Conservation (phyloP, 2,797 vertebrate species). For the Perdix hodgsoniae region DNA sequence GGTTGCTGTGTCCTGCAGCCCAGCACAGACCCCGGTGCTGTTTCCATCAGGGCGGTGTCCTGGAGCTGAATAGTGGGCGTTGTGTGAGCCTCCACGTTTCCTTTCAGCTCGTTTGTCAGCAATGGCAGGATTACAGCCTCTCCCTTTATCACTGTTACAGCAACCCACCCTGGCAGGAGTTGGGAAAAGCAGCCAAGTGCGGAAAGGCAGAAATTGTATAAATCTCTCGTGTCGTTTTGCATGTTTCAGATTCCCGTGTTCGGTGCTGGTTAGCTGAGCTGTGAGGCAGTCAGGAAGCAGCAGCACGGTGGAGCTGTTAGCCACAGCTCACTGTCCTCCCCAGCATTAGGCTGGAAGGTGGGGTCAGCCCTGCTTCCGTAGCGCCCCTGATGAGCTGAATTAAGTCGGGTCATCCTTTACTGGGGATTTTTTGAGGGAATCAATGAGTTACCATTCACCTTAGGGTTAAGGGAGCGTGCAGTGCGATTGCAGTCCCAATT, state of each 20-base stretch:
- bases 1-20: accelerated
- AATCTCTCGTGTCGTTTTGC: background rate
- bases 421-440: background rate
- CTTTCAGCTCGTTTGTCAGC: background rate
- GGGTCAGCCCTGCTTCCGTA: background rate
- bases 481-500: background rate
- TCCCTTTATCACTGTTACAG: background rate
- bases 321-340: background rate
- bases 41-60: background rate
- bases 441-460: too few relatives aligned
- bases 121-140: background rate
- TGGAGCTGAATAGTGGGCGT: accelerated
- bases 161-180: background rate
- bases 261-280: background rate
- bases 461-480: background rate
- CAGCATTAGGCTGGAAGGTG: background rate
- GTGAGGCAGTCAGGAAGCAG: background rate
- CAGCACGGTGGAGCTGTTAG: background rate
- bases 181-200: background rate
- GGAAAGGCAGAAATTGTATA: accelerated
- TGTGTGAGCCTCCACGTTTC: background rate
- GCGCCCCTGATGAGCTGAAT: background rate
- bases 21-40: background rate
- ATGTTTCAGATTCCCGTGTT: accelerated
- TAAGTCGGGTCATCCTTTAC: accelerated